A percentile compares a stretch with the other conserved stretches of the same genome.
Conservation (phyloP, 2,113 vertebrate species). For the Pseudolaguvia tuberculata region DNA sequence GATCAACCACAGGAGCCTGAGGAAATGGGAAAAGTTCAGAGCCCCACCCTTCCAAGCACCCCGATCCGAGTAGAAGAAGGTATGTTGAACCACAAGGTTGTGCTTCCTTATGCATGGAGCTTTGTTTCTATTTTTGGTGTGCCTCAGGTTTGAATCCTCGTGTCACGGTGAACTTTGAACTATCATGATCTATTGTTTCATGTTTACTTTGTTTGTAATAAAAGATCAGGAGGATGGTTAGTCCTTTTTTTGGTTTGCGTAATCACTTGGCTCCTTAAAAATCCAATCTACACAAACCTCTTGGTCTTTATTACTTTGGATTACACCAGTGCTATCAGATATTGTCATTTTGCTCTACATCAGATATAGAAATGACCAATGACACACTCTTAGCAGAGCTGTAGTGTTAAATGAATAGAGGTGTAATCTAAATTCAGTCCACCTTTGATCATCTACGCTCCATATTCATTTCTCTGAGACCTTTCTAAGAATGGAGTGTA, state of each 20-base stretch:
- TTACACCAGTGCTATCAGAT: slow-evolving; percentile 64
- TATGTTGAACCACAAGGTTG: slow-evolving; percentile 60
- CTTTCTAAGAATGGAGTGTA: slow-evolving; percentile 75
- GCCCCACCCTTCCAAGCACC: slow-evolving; percentile 80
- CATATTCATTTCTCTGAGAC: slow-evolving; percentile 74
- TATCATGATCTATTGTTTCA: slow-evolving; percentile 49
- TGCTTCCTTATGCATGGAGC: slow-evolving; percentile 52
- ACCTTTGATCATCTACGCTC: slow-evolving; percentile 67
- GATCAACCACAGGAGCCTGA: slow-evolving; percentile 67
- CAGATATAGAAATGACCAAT: neutral
- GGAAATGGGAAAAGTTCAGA: slow-evolving; percentile 69
- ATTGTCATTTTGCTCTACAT: no score
- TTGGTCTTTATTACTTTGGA: slow-evolving; percentile 80
- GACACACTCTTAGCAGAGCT: neutral
- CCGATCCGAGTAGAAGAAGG: slow-evolving; percentile 86
- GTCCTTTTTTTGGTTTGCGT: neutral
- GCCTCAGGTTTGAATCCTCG: slow-evolving; percentile 37
- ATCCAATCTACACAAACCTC: slow-evolving; percentile 43
- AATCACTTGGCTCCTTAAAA: neutral
- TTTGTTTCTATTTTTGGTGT: slow-evolving; percentile 34
- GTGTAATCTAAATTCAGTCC: slow-evolving; percentile 75
- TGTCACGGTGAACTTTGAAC: slow-evolving; percentile 59
- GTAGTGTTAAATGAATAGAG: slow-evolving; percentile 33
- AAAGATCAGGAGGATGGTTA: slow-evolving; percentile 65
- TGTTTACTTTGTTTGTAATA: slow-evolving; percentile 67